Percentiles rank a stretch among this genome's conserved stretches.
These are phyloP conservation scores for Zelleria hepariella DNA, from an alignment of 2,888 invertebrate genomes.

Conservation along the genomic window DNA sequence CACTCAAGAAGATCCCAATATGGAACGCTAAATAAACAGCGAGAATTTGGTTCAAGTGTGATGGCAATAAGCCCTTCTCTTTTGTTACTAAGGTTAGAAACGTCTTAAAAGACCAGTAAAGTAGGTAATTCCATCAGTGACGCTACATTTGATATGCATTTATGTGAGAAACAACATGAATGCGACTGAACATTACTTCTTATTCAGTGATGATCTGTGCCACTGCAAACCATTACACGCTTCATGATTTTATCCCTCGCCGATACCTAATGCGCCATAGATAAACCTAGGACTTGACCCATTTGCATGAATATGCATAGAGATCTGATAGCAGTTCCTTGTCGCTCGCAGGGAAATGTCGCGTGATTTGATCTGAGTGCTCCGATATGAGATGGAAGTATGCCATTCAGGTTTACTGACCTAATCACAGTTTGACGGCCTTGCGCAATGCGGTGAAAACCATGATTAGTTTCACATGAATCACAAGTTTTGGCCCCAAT, in stretches of 20 bases:
- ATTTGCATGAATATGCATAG: slow-evolving; percentile 8
- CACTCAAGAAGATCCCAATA: background rate
- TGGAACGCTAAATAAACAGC: background rate
- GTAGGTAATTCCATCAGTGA: slow-evolving; percentile 9
- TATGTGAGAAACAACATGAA: slow-evolving; percentile 38
- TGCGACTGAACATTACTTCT: slow-evolving; percentile 41
- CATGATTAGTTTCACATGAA: background rate
- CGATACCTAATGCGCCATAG: background rate
- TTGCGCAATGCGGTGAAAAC: slow-evolving; percentile 4
- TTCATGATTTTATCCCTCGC: slow-evolving; percentile 38
- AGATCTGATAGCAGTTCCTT: background rate
- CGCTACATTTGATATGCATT: slow-evolving; percentile 38
- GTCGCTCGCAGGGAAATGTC: background rate
- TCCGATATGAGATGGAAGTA: background rate
- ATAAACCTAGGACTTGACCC: slow-evolving; percentile 32
- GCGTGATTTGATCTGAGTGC: background rate
- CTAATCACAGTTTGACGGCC: background rate
- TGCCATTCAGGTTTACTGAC: background rate
- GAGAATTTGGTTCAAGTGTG: background rate
- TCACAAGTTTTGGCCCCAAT: slow-evolving; percentile 3
- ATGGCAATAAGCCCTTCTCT: background rate
- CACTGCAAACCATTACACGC: slow-evolving; percentile 56
- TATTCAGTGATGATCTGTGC: slow-evolving; percentile 48
- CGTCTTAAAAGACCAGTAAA: background rate
- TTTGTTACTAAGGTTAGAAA: background rate